Conservation (phyloP, 23 tunicate genomes). For the Trididemnum clinides region DNA sequence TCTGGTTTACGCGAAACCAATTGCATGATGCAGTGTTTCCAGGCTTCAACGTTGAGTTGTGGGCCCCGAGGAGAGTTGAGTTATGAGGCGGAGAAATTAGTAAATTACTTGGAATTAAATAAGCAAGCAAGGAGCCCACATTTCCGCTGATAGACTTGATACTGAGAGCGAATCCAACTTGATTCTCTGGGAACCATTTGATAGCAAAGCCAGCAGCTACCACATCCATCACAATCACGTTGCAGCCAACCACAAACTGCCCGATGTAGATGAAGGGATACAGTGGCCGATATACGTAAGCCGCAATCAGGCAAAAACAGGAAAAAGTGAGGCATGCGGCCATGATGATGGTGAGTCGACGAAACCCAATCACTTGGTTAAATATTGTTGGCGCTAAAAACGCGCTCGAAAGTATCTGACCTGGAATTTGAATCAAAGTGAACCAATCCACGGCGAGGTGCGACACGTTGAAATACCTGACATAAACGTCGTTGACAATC, state of each 20-base stretch:
- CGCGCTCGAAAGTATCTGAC: neutral
- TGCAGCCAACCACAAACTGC: neutral
- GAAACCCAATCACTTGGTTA: neutral
- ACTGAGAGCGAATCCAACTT: slow-evolving; percentile 14
- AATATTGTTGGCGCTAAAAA: slow-evolving; percentile 10
- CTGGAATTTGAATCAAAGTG: slow-evolving; percentile 1
- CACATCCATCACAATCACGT: neutral
- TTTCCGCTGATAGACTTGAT: slow-evolving; percentile 6
- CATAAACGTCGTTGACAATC: neutral
- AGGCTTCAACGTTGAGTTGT: neutral
- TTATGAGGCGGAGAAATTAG: neutral
- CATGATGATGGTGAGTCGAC: neutral
- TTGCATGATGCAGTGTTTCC: neutral
- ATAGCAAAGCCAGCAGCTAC: slow-evolving; percentile 2
- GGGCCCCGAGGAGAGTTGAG: neutral
- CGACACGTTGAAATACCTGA: neutral
- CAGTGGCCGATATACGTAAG: neutral
- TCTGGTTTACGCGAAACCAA: neutral
- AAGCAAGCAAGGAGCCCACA: neutral
- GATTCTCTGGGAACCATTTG: slow-evolving; percentile 4
- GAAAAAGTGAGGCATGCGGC: neutral
- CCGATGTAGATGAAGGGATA: neutral
- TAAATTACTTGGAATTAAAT: neutral
- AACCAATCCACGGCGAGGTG: slow-evolving; percentile 14
- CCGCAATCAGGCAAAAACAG: neutral